Evolutionary conservation across 2,888 invertebrate genomes (phyloP), one percentile per base, ranked within the genome.

Genomic region (Xylophagus ater): DNA sequence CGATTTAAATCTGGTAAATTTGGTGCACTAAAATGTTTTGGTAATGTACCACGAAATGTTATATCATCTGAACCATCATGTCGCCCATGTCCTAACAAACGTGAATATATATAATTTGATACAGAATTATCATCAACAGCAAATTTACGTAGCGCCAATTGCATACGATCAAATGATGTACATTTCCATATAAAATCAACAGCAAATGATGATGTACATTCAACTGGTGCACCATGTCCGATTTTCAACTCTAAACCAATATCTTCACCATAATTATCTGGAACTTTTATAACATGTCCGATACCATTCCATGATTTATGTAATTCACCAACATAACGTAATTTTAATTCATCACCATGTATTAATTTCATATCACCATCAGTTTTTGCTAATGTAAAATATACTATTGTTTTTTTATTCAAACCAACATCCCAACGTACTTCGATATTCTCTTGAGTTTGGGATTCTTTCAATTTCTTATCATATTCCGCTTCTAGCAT

Each of bases 181-280:
- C 94, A 92, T 64, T 97, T 97, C 97, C 96, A 97, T 35, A 97
- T 96, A 63, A 96, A 98, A 65, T 99, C 97, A 4, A 97, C 92
- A 0, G 92, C 89, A 66, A 96, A 99, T 66, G 92, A 93, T 50
- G 88, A 87, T 34, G 85, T 85, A 63, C 89, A 89, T 51, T 96
- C 94, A 0, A 84, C 81, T 0, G 97, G 97, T 0, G 94, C 92
- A 15, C 88, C 90, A 2, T 82, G 78, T 50, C 84, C 87, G 49
- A 82, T 83, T 59, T 96, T 96, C 57, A 98, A 67, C 59, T 98
- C 98, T 24, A 98, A 80, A 0, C 96, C 97, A 12, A 99, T 89
- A 62, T 98, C 98, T 58, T 99, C 98, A 4, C 93, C 94, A 60
- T 84, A 94, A 68, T 97, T 90, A 57, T 90, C 89, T 0, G 90